Percentiles rank a stretch among this genome's conserved stretches.
Conservation (phyloP, 2,797 vertebrate species). For the Lepilemur ruficaudatus region DNA sequence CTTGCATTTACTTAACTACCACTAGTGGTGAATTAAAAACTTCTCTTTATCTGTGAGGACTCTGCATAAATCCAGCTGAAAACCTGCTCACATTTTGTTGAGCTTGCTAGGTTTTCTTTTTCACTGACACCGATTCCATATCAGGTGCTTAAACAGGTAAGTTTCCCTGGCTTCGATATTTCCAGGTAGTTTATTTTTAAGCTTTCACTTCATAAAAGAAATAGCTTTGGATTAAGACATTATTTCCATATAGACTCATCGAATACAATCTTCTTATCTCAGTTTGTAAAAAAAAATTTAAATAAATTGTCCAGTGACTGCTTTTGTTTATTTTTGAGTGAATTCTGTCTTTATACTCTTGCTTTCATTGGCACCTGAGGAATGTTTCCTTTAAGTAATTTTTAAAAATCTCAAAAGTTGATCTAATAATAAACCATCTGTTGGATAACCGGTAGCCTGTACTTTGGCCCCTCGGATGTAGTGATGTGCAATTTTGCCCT, state of each 20-base stretch:
- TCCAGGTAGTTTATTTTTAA: background rate
- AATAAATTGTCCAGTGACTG: background rate
- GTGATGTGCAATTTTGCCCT: background rate
- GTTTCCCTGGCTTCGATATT: background rate
- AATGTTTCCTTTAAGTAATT: background rate
- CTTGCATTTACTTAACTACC: background rate
- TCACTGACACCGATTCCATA: background rate
- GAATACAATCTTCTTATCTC: background rate
- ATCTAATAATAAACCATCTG: background rate
- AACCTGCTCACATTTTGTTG: background rate
- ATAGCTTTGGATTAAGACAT: background rate
- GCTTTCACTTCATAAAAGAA: background rate
- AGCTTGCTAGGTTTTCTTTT: background rate
- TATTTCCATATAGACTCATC: background rate
- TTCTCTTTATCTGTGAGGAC: background rate
- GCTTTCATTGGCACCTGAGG: background rate
- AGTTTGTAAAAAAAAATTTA: conserved; percentile 4
- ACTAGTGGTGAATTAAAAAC: background rate
- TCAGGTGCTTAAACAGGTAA: background rate
- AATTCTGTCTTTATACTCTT: background rate
- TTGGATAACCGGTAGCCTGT: background rate
- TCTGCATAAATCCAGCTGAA: background rate
- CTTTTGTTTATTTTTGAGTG: background rate
- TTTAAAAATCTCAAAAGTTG: background rate
- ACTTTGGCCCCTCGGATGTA: background rate